Base-by-base conservation (phyloP, 1,140 invertebrate genomes). In the Caenorhabditis briggsae region DNA sequence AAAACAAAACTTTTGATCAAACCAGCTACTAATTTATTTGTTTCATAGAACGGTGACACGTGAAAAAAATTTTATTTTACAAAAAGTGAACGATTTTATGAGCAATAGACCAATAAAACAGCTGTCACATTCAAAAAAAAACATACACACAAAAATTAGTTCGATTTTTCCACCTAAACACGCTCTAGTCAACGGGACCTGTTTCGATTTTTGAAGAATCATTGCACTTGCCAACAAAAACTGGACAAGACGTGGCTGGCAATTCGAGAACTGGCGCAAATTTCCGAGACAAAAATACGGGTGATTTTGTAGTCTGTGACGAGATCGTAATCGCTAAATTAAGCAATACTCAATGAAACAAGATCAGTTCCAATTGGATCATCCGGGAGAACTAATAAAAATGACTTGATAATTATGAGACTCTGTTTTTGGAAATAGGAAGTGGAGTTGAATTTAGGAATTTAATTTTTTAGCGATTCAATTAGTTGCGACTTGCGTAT, bases 171-270 rank as follows among this genome's bases (percentile, higher is more conserved):
- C 59, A 53, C 14, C 59, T 9, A 23, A 33, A 61, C 59, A 61
- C 14, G 59, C 23, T 61, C 25, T 23, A 61, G 9, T 61, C 6
- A 9, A 61, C 59, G 9, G 7, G 59, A n/a, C 25, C 12, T 61
- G 9, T 2, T 23, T 61, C 59, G 25, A 61, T 61, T 61, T 61
- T 61, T 20, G 59, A 61, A 61, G 59, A 61, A 25, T 61, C 8
- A 61, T 61, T 61, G 59, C 59, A 61, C 59, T 61, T 61, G 20
- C 9, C 20, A 23, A 61, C 33, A 33, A 61, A 61, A 61, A 61
- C 20, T 33, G 59, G 23, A 61, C 59, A 20, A 11, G 59, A 61
- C 23, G 59, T 23, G 20, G 8, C 23, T 61, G n/a, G 59, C 59
- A 12, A 12, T 25, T 23, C 59, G 59, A 20, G 59, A 61, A 25